Evolutionary conservation across 1,140 invertebrate genomes (phyloP), one percentile per base, ranked within the genome.

Genomic region (Drosophila rufa): DNA sequence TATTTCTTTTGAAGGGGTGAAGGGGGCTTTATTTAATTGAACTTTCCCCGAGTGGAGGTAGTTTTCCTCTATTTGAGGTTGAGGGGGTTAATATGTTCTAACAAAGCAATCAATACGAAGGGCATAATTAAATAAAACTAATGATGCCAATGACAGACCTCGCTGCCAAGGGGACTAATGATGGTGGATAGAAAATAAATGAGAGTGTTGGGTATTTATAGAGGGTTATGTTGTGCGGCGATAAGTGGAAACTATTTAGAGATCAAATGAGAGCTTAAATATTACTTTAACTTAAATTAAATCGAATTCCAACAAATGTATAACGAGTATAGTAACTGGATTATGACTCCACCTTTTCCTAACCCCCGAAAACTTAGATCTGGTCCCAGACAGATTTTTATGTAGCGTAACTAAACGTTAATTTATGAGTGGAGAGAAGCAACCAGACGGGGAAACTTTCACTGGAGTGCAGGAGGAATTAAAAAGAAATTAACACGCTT

Each of bases 111-210:
- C 87, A 91, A 91, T 91, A 87, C 82, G 67, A 75, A 75, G 67
- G 83, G 50, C 65, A 91, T 91, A 91, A 91, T 91, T 91, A 91
- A 91, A 91, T 91, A 91, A 91, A 91, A 91, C 87, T 91, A 91
- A 91, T 91, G 87, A 91, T 91, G 58, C 80, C 87, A 91, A 53
- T 91, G 87, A 91, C 87, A 91, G 83, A 53, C 73, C 45, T 53
- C 53, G 40, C 61, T 65, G 59, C 70, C 50, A 75, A 73, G 69
- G 65, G 38, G 55, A 70, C 78, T 89, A 89, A 89, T 89, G 84
- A 85, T 82, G 51, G 38, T 59, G 22, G 38, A 38, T 25, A 42
- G 47, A 59, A 77, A 45, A 77, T 38, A n/a, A 55, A 48, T 50
- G 50, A 33, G 62, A 45, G 46, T 55, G 51, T 71, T 60, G 27